Evolutionary conservation across 2,888 invertebrate genomes (phyloP), one percentile per base, ranked within the genome.

Genomic region (Eubasilissa splendida): DNA sequence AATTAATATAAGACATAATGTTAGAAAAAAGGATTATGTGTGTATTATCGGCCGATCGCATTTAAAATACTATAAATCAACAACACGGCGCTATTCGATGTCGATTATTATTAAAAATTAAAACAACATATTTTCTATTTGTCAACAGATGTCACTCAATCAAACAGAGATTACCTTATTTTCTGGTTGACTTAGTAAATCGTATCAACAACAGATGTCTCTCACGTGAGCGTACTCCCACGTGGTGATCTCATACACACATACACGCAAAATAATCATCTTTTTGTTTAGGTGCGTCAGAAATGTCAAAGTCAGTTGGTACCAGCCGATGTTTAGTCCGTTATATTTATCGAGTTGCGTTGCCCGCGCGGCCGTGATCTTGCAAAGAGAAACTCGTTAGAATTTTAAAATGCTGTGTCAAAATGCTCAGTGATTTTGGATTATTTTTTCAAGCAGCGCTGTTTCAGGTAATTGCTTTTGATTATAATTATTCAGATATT

Each of bases 341-440:
- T 42, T 42, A 42, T 75, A 54, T 75, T 75, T 75, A 22, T 75
- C 75, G 60, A 52, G 59, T 42, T 14, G 60, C 53, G 75, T 73
- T 58, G 31, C 31, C 42, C 75, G 75, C 75, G 75, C 60, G 60
- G 60, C 75, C 75, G 75, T 75, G 75, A 75, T 75, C 75, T 75
- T 75, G 75, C 9, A 52, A 75, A 59, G 75, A 60, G 75, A 75
- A 60, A 75, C 22, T 60, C 9, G 52, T 50, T 59, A 50, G 75
- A 42, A 50, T 50, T 60, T 75, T 60, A 75, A 59, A 75, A 75
- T 75, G 75, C 50, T 75, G 53, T 75, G 75, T 75, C 60, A 75
- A 75, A 75, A 75, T 75, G 75, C 42, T 75, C 59, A 59, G 75
- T 75, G 75, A 75, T 75, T 75, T 75, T 73, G 58, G 71, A 73